A percentile compares a stretch with the other conserved stretches of the same genome.
Conservation (phyloP, 2,888 invertebrate species). For the Ypsolopha scabrella region DNA sequence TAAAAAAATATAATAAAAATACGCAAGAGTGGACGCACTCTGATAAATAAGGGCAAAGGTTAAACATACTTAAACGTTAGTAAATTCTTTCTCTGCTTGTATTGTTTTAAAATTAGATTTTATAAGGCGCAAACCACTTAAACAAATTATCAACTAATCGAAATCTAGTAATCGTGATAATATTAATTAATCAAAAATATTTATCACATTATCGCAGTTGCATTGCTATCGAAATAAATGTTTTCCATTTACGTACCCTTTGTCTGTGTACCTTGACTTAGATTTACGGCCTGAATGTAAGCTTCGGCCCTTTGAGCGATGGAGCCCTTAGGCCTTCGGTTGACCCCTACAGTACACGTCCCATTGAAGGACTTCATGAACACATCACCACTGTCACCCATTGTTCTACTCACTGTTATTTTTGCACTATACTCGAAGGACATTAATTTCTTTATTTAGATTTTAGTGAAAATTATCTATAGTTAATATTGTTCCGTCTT, state of each 20-base stretch:
- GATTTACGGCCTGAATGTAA: slow-evolving; percentile 46
- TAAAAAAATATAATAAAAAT: no score
- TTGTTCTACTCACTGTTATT: slow-evolving; percentile 37
- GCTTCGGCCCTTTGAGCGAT: slow-evolving; percentile 50
- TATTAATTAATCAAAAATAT: no score
- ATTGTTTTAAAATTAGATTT: no score
- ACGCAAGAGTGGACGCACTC: no score
- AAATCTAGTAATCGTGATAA: no score
- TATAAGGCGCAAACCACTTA: no score
- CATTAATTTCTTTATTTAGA: slow-evolving; percentile 8
- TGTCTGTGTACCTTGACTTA: slow-evolving; percentile 29
- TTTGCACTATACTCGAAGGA: slow-evolving; percentile 36
- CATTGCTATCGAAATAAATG: no score
- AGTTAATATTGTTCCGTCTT: background rate
- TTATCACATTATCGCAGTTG: no score
- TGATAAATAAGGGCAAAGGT: no score
- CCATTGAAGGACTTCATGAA: slow-evolving; percentile 39
- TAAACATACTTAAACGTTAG: no score
- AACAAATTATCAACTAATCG: no score
- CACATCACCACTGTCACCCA: slow-evolving; percentile 39
- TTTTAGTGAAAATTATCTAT: background rate
- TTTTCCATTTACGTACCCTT: slow-evolving; percentile 20
- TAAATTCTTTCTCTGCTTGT: no score
- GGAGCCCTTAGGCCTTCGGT: slow-evolving; percentile 30
- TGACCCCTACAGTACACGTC: slow-evolving; percentile 35